Conservation (phyloP, 2,797 vertebrate species). For the Helicolenus hilgendorfi region DNA sequence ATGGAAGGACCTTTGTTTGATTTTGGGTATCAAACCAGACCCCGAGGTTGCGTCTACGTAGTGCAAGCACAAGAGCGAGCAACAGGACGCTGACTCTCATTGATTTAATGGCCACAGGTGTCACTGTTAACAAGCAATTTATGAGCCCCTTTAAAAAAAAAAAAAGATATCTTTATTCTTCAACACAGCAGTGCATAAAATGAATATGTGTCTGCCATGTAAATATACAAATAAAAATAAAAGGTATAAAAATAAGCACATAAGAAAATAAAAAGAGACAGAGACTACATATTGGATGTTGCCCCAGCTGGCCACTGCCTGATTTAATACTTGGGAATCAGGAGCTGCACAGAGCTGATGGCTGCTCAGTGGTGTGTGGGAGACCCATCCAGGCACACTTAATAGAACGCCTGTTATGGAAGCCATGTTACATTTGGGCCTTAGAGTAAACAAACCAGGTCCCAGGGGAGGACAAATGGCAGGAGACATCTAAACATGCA, state of each 20-base stretch:
- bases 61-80: too few species aligned
- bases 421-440: constrained; percentile 51
- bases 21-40: too few species aligned
- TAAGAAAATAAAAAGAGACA: background rate
- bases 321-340: constrained; percentile 41
- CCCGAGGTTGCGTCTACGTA: fast-evolving
- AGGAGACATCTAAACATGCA: constrained; percentile 55
- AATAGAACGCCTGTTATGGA: constrained; percentile 54
- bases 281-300: background rate
- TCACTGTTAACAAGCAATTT: too few species aligned
- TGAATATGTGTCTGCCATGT: background rate
- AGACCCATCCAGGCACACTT: constrained; percentile 34
- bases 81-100: too few species aligned
- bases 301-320: background rate
- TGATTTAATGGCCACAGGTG: too few species aligned
- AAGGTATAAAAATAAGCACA: background rate
- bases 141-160: background rate
- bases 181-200: background rate
- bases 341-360: constrained; percentile 38
- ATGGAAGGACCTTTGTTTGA: too few species aligned
- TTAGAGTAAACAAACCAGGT: constrained; percentile 51
- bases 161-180: background rate
- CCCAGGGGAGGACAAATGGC: constrained; percentile 47
- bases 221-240: too few species aligned
- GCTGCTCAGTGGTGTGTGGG: constrained; percentile 37